Evolutionary conservation across 2,888 invertebrate genomes (phyloP).

Genomic region (Plebejus melissa): DNA sequence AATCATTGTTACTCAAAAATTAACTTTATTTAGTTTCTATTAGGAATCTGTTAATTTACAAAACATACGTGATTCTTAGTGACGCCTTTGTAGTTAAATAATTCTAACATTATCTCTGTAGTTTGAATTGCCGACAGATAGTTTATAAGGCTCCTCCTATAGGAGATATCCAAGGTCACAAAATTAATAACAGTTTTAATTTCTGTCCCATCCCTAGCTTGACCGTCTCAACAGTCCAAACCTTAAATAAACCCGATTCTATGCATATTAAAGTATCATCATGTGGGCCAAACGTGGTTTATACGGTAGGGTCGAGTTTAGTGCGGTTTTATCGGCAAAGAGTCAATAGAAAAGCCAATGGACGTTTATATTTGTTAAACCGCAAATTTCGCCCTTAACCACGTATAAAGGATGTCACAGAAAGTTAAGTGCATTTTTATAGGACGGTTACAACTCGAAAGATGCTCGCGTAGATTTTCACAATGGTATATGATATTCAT

Average conservation of each 20-base stretch:
- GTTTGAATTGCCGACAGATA: too few relatives aligned
- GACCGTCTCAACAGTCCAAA: constrained; percentile 54
- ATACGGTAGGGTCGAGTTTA: constrained; percentile 63
- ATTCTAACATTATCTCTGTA: too few relatives aligned
- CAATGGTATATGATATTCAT: not conserved
- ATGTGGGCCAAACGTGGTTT: constrained; percentile 64
- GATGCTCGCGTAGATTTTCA: constrained; percentile 24
- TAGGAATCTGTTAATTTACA: too few relatives aligned
- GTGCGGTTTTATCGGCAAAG: constrained; percentile 61
- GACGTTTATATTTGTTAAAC: constrained; percentile 48
- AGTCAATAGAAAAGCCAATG: constrained; percentile 65
- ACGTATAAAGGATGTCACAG: constrained; percentile 37
- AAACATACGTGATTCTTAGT: too few relatives aligned
- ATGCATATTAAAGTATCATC: constrained; percentile 77
- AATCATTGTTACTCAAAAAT: too few relatives aligned
- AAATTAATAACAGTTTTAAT: not conserved
- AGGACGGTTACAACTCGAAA: constrained; percentile 18
- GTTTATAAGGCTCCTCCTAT: too few relatives aligned
- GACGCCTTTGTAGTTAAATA: too few relatives aligned
- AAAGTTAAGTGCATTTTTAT: constrained; percentile 34
- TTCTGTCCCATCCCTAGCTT: constrained; percentile 32
- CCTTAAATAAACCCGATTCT: constrained; percentile 72
- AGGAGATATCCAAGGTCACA: too few relatives aligned
- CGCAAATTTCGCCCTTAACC: constrained; percentile 42
- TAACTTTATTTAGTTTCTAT: too few relatives aligned